These are phyloP conservation scores for Zapus hudsonius DNA, from an alignment of 2,113 vertebrate species.

Conservation along the genomic window DNA sequence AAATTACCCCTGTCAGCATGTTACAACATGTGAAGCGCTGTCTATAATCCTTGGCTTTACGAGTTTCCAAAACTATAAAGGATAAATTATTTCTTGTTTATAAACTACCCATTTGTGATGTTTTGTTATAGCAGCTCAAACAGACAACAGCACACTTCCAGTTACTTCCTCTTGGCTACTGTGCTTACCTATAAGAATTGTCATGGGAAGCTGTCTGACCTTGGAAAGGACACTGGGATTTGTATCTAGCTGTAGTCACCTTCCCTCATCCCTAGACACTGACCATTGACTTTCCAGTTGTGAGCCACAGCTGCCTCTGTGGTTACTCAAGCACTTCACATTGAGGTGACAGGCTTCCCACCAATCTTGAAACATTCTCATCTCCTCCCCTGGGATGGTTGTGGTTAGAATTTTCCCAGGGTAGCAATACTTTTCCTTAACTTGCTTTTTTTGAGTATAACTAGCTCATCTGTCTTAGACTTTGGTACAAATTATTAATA, in stretches of 20 bases:
- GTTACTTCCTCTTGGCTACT: background rate
- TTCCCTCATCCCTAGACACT: background rate
- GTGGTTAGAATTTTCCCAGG: background rate
- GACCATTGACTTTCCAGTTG: background rate
- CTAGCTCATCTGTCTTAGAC: background rate
- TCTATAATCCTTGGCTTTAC: background rate
- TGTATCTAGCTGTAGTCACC: background rate
- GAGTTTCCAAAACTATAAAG: background rate
- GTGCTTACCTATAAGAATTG: background rate
- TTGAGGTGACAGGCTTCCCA: background rate
- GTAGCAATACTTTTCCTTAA: background rate
- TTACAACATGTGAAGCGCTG: background rate
- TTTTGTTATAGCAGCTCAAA: background rate
- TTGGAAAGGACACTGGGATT: background rate
- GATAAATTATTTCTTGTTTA: background rate
- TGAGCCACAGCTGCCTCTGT: background rate
- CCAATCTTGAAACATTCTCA: background rate
- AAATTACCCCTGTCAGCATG: background rate
- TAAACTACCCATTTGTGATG: background rate
- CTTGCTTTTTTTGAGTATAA: background rate
- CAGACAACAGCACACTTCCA: no score
- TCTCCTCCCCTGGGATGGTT: background rate
- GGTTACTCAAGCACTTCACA: background rate
- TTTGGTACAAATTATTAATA: background rate
- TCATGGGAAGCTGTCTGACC: background rate